These are phyloP conservation scores for Lepidocolaptes lacrymiger DNA, from an alignment of 2,797 vertebrate genomes.

Conservation along the genomic window DNA sequence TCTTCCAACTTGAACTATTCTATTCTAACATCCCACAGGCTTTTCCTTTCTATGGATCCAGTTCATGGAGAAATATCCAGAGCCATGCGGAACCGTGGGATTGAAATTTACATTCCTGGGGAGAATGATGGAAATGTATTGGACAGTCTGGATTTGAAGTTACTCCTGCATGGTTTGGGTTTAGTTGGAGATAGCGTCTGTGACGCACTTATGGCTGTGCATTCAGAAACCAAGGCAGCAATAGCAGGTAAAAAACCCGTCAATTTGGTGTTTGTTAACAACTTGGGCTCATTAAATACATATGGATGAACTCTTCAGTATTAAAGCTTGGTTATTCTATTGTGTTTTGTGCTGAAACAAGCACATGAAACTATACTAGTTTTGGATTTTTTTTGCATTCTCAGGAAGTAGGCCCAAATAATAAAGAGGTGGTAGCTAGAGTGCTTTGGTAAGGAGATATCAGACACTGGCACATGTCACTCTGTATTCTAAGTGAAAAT, in stretches of 20 bases:
- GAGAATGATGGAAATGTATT: constrained; percentile 80
- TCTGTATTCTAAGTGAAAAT: not conserved
- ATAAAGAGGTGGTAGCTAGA: not conserved
- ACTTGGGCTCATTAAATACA: fast-evolving
- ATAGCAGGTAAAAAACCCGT: constrained; percentile 85
- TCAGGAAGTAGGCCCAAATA: not conserved
- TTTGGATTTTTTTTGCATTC: not conserved
- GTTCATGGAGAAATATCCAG: constrained; percentile 94
- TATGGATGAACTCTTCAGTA: not conserved
- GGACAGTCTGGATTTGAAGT: constrained; percentile 88
- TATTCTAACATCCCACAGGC: constrained; percentile 70
- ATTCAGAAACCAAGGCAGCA: constrained; percentile 81
- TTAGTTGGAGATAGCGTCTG: constrained; percentile 88
- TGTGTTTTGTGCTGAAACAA: not conserved
- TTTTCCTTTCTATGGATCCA: constrained; percentile 97
- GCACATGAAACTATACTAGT: not conserved
- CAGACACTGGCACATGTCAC: not conserved
- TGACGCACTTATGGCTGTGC: constrained; percentile 86
- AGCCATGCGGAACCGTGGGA: constrained; percentile 96
- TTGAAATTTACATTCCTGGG: constrained; percentile 91
- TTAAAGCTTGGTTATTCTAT: not conserved
- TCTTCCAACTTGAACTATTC: not conserved
- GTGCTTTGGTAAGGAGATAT: not conserved
- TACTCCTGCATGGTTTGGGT: constrained; percentile 87
- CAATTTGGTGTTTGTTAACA: not conserved